Percentiles rank a stretch among this genome's conserved stretches.
phyloP scores from a whole-genome alignment of 2,113 vertebrate genomes.

The Stegastes partitus region DNA sequence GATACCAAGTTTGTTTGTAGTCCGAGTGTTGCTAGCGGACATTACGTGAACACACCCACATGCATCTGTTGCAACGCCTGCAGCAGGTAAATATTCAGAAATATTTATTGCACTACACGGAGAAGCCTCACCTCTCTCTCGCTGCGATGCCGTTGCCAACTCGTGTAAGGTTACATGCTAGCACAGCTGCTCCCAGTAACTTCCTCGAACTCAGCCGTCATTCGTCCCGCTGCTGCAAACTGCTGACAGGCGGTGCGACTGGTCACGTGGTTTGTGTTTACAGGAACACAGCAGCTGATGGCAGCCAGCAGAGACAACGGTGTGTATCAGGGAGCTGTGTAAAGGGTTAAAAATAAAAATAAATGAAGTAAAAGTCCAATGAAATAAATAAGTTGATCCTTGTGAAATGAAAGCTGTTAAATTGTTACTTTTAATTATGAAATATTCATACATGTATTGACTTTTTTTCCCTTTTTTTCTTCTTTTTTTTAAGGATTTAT shows the following conservation, averaged over 20 bases:
- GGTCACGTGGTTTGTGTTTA: constrained; percentile 81
- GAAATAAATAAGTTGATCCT: no score
- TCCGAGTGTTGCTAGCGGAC: constrained; percentile 32
- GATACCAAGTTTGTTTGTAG: constrained; percentile 73
- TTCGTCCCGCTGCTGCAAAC: constrained; percentile 75
- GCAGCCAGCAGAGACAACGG: no score
- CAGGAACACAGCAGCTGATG: constrained; percentile 56
- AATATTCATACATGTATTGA: no score
- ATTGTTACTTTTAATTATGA: no score
- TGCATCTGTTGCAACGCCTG: background rate
- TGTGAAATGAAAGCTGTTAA: no score
- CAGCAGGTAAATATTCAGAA: background rate
- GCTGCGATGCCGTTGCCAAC: constrained; percentile 28
- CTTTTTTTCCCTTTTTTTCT: no score
- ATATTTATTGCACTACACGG: background rate
- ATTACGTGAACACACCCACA: constrained; percentile 36
- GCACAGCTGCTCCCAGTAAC: constrained; percentile 65
- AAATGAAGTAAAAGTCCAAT: no score
- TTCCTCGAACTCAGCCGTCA: constrained; percentile 79
- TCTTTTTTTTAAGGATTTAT: no score
- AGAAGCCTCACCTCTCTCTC: constrained; percentile 41
- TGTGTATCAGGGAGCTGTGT: no score
- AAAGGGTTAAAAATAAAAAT: no score
- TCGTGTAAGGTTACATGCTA: constrained; percentile 74
- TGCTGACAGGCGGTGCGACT: constrained; percentile 38